Conservation (phyloP, 2,113 vertebrate genomes). For the Hystrix brachyura region DNA sequence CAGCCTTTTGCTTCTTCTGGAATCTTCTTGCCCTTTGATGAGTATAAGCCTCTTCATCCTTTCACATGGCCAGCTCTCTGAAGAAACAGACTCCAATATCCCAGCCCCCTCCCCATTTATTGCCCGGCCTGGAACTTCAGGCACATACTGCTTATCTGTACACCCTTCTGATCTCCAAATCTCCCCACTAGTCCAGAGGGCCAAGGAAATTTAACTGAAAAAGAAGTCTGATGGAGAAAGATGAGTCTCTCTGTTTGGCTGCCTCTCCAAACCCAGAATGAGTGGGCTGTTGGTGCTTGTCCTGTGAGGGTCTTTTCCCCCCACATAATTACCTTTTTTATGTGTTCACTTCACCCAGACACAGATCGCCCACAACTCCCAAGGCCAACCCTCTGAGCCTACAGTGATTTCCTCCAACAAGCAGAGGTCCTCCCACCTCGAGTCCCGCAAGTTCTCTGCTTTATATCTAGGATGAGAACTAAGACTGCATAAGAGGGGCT, state of each 20-base stretch:
- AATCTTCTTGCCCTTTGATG: constrained; percentile 47
- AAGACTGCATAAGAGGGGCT: constrained; percentile 40
- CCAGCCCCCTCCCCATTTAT: background rate
- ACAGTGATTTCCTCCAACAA: background rate
- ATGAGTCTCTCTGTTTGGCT: background rate
- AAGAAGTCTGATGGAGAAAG: constrained; percentile 17
- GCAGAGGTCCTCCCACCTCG: constrained; percentile 7
- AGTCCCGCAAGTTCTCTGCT: constrained; percentile 66
- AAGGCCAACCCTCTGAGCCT: background rate
- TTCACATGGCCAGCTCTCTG: background rate
- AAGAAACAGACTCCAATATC: constrained; percentile 21
- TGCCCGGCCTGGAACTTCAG: background rate
- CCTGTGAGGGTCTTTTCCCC: background rate
- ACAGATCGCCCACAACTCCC: background rate
- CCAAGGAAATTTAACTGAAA: background rate
- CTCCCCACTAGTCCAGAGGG: background rate
- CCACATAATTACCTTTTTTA: background rate
- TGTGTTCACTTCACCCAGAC: background rate
- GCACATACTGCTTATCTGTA: background rate
- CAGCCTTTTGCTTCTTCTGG: constrained; percentile 13
- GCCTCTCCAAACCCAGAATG: background rate
- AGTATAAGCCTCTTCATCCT: background rate
- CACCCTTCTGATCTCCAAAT: background rate
- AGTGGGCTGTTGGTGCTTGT: background rate
- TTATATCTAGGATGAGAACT: constrained; percentile 63